These are phyloP conservation scores for Pilophorus perplexus DNA, from an alignment of 2,888 invertebrate genomes.

Conservation along the genomic window DNA sequence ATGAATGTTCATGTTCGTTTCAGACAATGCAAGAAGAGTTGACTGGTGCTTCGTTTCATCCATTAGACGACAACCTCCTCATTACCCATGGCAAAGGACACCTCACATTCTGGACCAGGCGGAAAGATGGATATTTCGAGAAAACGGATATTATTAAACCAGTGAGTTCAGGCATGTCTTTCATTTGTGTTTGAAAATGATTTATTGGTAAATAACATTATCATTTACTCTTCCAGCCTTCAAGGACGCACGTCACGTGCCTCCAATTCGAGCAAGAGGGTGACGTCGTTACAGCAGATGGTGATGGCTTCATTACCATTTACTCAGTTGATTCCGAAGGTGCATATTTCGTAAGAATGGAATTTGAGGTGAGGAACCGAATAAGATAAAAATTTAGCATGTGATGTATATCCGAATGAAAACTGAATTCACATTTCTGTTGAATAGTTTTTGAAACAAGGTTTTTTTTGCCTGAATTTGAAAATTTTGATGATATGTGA, in stretches of 20 bases:
- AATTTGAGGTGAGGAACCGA: conserved; percentile 70
- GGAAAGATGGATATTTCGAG: conserved; percentile 88
- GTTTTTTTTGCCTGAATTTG: no score
- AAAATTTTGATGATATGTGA: no score
- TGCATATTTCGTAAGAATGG: conserved; percentile 83
- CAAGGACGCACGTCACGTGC: conserved; percentile 79
- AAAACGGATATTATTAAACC: conserved; percentile 85
- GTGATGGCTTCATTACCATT: conserved; percentile 85
- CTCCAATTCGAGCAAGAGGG: conserved; percentile 88
- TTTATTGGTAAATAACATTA: neutral
- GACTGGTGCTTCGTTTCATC: conserved; percentile 86
- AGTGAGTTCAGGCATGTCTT: conserved; percentile 56
- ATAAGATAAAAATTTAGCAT: no score
- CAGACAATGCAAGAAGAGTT: conserved; percentile 87
- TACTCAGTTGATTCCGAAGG: conserved; percentile 88
- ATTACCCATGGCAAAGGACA: conserved; percentile 91
- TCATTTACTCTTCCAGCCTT: conserved; percentile 59
- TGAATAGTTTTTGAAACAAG: no score
- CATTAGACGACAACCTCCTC: conserved; percentile 83
- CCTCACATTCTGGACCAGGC: conserved; percentile 86
- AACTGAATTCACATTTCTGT: no score
- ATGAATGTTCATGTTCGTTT: conserved; percentile 32
- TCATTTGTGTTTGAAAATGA: neutral
- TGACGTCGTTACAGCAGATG: conserved; percentile 88
- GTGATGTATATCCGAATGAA: no score